A percentile compares a stretch with the other conserved stretches of the same genome.
phyloP scores from a whole-genome alignment of 2,113 vertebrate species.

The Tragelaphus scriptus region DNA sequence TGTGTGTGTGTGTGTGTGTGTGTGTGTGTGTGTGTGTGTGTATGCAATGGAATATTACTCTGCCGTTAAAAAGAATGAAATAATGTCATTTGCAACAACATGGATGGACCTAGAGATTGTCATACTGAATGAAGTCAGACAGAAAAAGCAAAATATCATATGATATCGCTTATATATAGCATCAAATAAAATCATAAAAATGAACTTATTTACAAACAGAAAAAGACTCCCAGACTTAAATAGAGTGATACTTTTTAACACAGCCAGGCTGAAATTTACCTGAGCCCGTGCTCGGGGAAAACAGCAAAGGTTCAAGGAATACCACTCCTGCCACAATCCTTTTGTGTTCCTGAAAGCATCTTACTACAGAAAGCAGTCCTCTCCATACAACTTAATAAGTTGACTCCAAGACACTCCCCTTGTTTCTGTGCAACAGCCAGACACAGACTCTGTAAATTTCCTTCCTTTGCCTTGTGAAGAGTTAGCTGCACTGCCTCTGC shows the following conservation, averaged over 20 bases:
- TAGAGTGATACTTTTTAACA: background rate
- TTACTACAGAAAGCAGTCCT: background rate
- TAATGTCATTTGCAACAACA: background rate
- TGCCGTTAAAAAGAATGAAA: background rate
- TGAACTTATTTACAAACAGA: background rate
- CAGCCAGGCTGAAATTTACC: background rate
- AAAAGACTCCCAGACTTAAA: background rate
- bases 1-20: too few species aligned
- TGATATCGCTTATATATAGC: rapidly evolving
- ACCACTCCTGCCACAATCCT: background rate
- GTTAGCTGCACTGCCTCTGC: background rate
- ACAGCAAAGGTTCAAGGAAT: background rate
- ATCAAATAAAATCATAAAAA: background rate
- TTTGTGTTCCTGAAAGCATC: background rate
- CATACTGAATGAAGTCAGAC: background rate
- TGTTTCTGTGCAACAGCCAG: background rate
- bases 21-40: too few species aligned
- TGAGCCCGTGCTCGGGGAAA: background rate
- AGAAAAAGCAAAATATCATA: background rate
- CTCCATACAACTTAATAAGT: background rate
- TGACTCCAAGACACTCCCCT: background rate
- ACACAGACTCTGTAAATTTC: background rate
- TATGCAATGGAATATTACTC: background rate
- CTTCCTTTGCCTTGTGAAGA: background rate
- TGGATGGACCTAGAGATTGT: background rate